These are phyloP conservation scores for Sebastes aleutianus DNA, from an alignment of 2,797 vertebrate genomes.

Conservation along the genomic window DNA sequence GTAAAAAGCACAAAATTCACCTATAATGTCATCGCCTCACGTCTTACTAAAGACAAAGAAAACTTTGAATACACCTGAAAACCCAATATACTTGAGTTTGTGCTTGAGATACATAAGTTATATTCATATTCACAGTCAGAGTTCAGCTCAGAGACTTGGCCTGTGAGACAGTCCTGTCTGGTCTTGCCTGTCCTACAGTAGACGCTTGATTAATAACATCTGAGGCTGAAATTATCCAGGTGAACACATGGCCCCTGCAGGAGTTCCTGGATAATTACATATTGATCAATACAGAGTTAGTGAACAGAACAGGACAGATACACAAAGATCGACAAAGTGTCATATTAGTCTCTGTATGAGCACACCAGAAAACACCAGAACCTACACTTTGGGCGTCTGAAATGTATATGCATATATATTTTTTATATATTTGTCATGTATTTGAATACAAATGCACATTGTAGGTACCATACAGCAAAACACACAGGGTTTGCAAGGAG, in stretches of 20 bases:
- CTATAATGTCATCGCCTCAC: not conserved
- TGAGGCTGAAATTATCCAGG: conserved; percentile 39
- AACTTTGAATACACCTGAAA: conserved; percentile 16
- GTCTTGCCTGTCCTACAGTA: conserved; percentile 25
- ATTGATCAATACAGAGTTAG: conserved; percentile 23
- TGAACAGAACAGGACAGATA: conserved; percentile 5
- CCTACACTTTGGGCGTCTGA: not conserved
- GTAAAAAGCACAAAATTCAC: not conserved
- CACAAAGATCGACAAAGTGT: not conserved
- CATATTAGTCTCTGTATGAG: not conserved
- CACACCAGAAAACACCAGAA: not conserved
- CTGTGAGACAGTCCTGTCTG: conserved; percentile 51
- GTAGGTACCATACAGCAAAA: not conserved
- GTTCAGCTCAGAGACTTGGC: conserved; percentile 36
- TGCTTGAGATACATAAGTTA: conserved; percentile 52
- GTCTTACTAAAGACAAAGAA: not conserved
- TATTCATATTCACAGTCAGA: conserved; percentile 60
- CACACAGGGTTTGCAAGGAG: not conserved
- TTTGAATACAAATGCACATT: not conserved
- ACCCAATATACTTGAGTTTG: conserved; percentile 10
- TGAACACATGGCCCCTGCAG: conserved; percentile 46
- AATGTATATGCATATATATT: not conserved
- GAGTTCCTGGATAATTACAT: conserved; percentile 32
- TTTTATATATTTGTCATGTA: not conserved
- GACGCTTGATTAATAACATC: conserved; percentile 60